phyloP scores from a whole-genome alignment of 1,140 invertebrate species.

The Zaprionus kolodkinae region DNA sequence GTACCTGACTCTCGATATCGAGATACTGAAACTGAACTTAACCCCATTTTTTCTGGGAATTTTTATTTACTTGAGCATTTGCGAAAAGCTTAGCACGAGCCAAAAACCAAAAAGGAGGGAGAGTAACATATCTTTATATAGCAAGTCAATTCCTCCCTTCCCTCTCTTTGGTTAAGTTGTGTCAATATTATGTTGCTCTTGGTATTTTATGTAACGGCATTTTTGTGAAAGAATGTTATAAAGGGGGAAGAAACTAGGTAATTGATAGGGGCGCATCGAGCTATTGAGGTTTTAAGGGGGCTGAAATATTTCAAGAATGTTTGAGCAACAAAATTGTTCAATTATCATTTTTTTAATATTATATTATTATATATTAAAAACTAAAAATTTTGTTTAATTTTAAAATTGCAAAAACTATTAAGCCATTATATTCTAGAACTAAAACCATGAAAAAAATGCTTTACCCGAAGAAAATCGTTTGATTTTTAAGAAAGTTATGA shows the following conservation, averaged over 20 bases:
- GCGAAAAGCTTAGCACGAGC: conserved; percentile 74
- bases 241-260: conserved; percentile 1
- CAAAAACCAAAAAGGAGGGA: conserved; percentile 37
- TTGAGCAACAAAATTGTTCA: too few species aligned
- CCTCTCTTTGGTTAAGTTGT: conserved; percentile 30
- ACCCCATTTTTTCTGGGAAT: conserved; percentile 73
- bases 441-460: too few species aligned
- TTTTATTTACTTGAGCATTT: conserved; percentile 58
- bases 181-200: conserved; percentile 52
- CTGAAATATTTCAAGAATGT: background rate
- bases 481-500: too few species aligned
- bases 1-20: conserved; percentile 54
- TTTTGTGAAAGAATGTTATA: conserved; percentile 1
- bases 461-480: too few species aligned
- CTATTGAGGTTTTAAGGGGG: background rate
- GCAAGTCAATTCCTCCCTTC: conserved; percentile 12
- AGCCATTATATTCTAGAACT: too few species aligned
- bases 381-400: too few species aligned
- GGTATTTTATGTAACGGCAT: conserved; percentile 28
- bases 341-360: too few species aligned
- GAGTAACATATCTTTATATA: background rate
- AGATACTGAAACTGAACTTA: conserved; percentile 61
- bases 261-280: background rate
- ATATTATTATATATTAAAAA: too few species aligned
- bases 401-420: too few species aligned